These are phyloP conservation scores for Saturnia pavonia DNA, from an alignment of 2,888 invertebrate genomes.

Conservation along the genomic window DNA sequence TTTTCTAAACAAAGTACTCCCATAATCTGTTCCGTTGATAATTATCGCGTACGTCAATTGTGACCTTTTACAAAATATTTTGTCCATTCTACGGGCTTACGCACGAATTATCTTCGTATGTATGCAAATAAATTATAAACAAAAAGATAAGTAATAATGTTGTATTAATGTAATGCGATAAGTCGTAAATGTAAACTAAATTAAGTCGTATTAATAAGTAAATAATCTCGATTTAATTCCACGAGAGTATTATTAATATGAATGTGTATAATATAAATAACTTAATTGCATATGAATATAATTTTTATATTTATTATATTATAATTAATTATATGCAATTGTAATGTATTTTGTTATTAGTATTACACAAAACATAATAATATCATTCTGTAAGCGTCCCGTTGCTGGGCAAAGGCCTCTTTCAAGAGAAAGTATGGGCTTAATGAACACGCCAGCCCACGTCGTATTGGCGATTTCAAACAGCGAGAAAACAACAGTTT, in stretches of 20 bases:
- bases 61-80: conserved; percentile 30
- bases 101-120: not conserved
- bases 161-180: conserved; percentile 3
- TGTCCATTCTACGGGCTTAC: conserved; percentile 16
- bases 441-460: too few species aligned
- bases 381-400: too few species aligned
- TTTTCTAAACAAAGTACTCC: conserved; percentile 16
- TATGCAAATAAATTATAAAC: conserved; percentile 10
- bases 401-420: too few species aligned
- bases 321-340: too few species aligned
- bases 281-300: not conserved
- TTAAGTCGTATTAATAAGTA: not conserved
- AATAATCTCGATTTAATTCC: not conserved
- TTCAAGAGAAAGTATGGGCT: too few species aligned
- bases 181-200: not conserved
- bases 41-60: conserved; percentile 28
- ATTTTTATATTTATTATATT: too few species aligned
- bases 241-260: not conserved
- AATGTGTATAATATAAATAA: not conserved
- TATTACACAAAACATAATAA: too few species aligned
- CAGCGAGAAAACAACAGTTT: too few species aligned
- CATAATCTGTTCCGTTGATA: conserved; percentile 22
- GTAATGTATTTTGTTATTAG: too few species aligned
- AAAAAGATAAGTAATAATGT: conserved; percentile 5
- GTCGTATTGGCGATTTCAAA: too few species aligned